Conservation (phyloP, 2,113 vertebrate species). For the Monarcha castaneiventris region DNA sequence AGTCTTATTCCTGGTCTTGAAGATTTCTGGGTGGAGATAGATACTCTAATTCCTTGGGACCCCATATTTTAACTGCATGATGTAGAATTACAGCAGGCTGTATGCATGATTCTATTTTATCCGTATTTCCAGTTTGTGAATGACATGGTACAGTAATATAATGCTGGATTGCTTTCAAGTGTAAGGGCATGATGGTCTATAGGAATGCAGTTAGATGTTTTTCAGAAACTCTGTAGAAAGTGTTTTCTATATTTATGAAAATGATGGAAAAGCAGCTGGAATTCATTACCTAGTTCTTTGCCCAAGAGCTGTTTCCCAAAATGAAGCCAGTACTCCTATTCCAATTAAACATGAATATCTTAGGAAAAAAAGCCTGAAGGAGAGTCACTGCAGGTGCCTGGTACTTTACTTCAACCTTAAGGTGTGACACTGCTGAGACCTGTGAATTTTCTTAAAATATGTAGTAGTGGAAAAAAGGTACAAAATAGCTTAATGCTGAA, state of each 20-base stretch:
- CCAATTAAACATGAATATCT: neutral
- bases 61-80: neutral
- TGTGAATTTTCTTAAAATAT: neutral
- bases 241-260: neutral
- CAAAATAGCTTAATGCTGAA: neutral
- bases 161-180: neutral
- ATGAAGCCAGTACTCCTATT: neutral
- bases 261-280: neutral
- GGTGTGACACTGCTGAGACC: neutral
- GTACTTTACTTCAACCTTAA: neutral
- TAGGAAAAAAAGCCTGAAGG: neutral
- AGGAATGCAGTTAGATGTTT: neutral
- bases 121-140: neutral
- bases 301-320: neutral
- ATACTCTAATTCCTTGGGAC: neutral
- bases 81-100: neutral
- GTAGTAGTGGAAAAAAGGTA: neutral
- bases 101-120: neutral
- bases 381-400: neutral
- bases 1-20: neutral
- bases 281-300: neutral
- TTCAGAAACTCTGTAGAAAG: neutral
- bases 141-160: neutral
- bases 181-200: neutral
- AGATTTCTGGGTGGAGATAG: neutral